A percentile compares a stretch with the other conserved stretches of the same genome.
Evolutionary conservation across 30 jellyfish, hydroid and myxozoan species (phyloP).

Genomic region (Chironex yamaguchii): DNA sequence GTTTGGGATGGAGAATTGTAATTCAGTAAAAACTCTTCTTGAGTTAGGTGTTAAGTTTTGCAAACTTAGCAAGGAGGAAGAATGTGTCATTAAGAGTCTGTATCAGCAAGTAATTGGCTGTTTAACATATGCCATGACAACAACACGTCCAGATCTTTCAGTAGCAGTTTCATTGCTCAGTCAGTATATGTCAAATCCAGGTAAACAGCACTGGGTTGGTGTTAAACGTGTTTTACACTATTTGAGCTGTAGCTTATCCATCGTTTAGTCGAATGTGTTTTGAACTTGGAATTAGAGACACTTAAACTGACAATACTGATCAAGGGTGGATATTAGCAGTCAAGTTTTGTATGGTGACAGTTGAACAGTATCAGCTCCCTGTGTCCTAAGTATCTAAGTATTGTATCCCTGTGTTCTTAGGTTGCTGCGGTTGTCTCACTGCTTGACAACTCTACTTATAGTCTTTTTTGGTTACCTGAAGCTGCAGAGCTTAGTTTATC

Average conservation of each 20-base stretch:
- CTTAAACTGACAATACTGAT: constrained; percentile 10
- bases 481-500: too few relatives aligned
- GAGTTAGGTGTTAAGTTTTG: constrained; percentile 33
- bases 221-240: constrained; percentile 19
- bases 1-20: constrained; percentile 1
- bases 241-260: constrained; percentile 8
- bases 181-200: constrained; percentile 49
- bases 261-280: background rate
- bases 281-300: constrained; percentile 26
- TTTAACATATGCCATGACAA: constrained; percentile 22
- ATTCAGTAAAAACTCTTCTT: too few relatives aligned
- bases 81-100: background rate
- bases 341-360: too few relatives aligned
- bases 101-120: constrained; percentile 49
- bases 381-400: too few relatives aligned
- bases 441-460: too few relatives aligned
- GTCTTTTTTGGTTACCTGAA: too few relatives aligned
- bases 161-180: constrained; percentile 39
- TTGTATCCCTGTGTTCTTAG: too few relatives aligned
- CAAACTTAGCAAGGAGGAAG: constrained; percentile 6
- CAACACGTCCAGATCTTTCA: constrained; percentile 56
- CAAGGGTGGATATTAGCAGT: constrained; percentile 14
- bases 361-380: too few relatives aligned
- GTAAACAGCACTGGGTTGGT: constrained; percentile 30
- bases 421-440: too few relatives aligned